Conservation (phyloP, 2,797 vertebrate species). For the Anisognathus igniventris region DNA sequence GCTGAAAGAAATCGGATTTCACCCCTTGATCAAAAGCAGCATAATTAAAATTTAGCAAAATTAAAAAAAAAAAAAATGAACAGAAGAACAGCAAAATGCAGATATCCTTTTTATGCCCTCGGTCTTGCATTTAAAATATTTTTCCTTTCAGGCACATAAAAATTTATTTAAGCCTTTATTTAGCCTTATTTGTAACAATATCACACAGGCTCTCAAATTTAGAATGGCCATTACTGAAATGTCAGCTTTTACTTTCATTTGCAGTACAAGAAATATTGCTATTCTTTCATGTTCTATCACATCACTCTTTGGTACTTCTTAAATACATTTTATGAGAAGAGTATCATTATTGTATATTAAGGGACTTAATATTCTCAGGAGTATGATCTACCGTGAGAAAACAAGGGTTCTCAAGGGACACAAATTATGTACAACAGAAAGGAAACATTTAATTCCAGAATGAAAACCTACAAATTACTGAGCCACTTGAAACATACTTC, state of each 20-base stretch:
- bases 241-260: background rate
- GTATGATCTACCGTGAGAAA: background rate
- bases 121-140: background rate
- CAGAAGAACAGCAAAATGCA: background rate
- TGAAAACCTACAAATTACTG: slow-evolving; percentile 29
- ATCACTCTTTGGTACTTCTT: background rate
- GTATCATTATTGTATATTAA: background rate
- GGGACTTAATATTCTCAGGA: background rate
- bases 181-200: background rate
- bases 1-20: background rate
- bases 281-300: background rate
- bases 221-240: background rate
- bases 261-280: background rate
- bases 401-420: background rate
- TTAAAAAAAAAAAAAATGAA: background rate
- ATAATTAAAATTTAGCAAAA: background rate
- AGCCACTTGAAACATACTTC: slow-evolving; percentile 31
- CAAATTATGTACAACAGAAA: slow-evolving; percentile 18
- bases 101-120: background rate
- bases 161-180: background rate
- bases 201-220: background rate
- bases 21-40: background rate
- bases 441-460: slow-evolving; percentile 23
- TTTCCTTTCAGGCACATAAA: background rate
- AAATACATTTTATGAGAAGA: background rate